Evolutionary conservation across 2,113 vertebrate genomes (phyloP), one percentile per base, ranked within the genome.

Genomic region (Tupaia chinensis): DNA sequence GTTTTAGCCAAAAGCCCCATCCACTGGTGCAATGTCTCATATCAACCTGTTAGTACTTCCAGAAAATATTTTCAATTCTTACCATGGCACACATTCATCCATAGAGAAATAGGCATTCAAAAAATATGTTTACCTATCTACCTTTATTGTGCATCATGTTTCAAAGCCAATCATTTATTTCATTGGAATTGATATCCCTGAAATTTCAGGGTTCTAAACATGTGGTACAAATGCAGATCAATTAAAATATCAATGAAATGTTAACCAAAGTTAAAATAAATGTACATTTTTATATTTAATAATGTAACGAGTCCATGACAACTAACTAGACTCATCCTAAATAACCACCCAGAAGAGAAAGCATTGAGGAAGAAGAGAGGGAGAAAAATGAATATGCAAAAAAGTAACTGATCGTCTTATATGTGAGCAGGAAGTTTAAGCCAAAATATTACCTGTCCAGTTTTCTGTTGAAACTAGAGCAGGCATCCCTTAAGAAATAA

Each of bases 21-120:
- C 68, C 66, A 65, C 70, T 78, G 92, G 27, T 44, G 34, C 20
- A 89, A 25, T 74, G 58, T 80, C 79, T 95, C 60, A 83, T 90
- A 70, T 9, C 54, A 92, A 58, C 20, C 61, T 80, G 20, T 94
- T 88, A 95, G 20, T 60, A 84, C 65, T 93, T 80, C 44, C 22
- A 79, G 32, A 93, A 94, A 82, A 91, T 56, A 89, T 53, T 76
- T 63, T 96, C 65, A 89, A 34, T 96, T 94, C 11, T 29, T 93
- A 70, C 60, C 74, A 88, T 80, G 27, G 9, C 85, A 80, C 92
- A 73, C 4, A 69, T 76, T 85, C 22, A 88, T 89, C 60, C 63
- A 7, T n/a, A 82, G 53, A 87, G 29, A 82, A 1, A 16, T 9
- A 78, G n/a, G 1, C 7, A 70, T 76, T 94, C 22, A 95, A 78